Base-by-base conservation (phyloP, 2,888 invertebrate species). In the Steinernema hermaphroditum region DNA sequence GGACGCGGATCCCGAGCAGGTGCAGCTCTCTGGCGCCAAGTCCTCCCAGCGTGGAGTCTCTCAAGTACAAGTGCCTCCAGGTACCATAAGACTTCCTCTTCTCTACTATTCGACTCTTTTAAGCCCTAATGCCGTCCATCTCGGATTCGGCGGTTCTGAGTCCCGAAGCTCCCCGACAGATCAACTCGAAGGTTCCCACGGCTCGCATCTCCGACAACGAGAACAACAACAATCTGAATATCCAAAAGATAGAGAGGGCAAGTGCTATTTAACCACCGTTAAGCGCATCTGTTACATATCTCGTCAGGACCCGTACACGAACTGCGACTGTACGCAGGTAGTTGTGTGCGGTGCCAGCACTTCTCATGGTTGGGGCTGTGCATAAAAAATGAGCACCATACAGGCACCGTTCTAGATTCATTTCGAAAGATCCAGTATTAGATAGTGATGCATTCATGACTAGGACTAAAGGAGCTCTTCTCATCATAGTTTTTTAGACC, bases 271-370 rank as follows among this genome's bases (percentile, higher is more conserved):
- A 37, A 12, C n/a, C n/a, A n/a, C n/a, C 19, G 12, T 49, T 54
- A 14, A 22, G 27, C 4, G 46, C 2, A 46, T n/a, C 6, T 46
- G 46, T 46, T 46, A 46, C 16, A 22, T 24, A 32, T 32, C 14
- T 14, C 32, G 32, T 32, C 29, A 62, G 62, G 32, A 62, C 32
- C 16, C 32, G 9, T 16, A 29, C 1, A 4, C 4, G 62, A 12
- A 62, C 62, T 34, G 62, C 62, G 62, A 29, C 2, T 62, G 62
- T 62, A 16, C 16, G 62, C 29, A 62, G 62, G 62, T 62, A 62
- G 4, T 27, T 29, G 62, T 29, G 32, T 62, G 62, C 29, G 14
- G 62, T 62, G 62, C n/a, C 8, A 46, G 46, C 46, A 46, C 46
- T 46, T 46, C 16, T 19, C 12, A 37, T 37, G 37, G 6, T 37